Evolutionary conservation across 2,797 vertebrate genomes (phyloP), one percentile per base, ranked within the genome.

Genomic region (Cuculus canorus): DNA sequence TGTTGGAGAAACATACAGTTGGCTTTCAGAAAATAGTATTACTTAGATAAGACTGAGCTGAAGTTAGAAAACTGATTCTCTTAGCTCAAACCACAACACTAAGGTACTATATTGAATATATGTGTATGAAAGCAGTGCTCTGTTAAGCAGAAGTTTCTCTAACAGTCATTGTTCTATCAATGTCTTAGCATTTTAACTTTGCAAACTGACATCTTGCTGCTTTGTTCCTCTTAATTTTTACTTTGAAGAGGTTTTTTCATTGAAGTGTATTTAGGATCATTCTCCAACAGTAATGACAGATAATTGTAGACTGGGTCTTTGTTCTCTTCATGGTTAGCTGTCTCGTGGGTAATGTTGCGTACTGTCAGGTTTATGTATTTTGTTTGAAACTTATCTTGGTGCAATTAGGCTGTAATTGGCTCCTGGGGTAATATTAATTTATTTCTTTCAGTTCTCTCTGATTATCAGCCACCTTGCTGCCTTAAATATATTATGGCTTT

Each of bases 351-450:
- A 78, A 43, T 88, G 61, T 81, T 70, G 65, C 17, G 0, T 75
- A 89, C 28, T 86, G 57, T 82, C 72, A 91, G 69, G 39, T 59
- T 86, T 95, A 63, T 82, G 35, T 70, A 28, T 84, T 94, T 81
- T 86, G 11, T 88, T 92, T 80, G 57, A 91, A 93, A 73, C 25
- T 39, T 83, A 24, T 0, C 53, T 79, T 90, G 41, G 11, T 25
- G 6, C 43, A 72, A 4, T 92, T 93, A 94, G 66, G 17, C 47
- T 86, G 57, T 78, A 93, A 93, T 81, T 81, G 59, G 10, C 81
- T 96, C 35, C 72, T 47, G 24, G 35, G 33, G 30, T 92, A 80
- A 81, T 90, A 95, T 60, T 70, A 63, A 68, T 88, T 54, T 90
- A 4, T 80, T 89, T 78, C 32, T 66, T 65, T 48, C 15, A 68